phyloP scores from a whole-genome alignment of 2,797 vertebrate species.

The Tenualosa ilisha region DNA sequence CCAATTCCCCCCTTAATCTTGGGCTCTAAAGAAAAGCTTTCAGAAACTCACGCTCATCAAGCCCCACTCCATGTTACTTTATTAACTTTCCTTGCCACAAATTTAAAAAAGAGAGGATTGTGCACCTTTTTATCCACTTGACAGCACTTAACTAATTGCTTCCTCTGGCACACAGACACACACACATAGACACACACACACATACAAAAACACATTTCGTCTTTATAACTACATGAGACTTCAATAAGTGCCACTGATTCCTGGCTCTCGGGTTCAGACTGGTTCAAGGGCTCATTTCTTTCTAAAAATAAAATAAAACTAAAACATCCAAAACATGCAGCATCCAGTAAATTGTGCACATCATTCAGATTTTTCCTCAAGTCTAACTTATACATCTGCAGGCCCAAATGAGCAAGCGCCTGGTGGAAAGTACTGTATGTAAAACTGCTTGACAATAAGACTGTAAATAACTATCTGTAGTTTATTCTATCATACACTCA shows the following conservation, averaged over 20 bases:
- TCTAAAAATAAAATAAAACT: not conserved
- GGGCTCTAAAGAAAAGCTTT: constrained; percentile 64
- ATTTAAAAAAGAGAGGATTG: constrained; percentile 68
- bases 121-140: constrained; percentile 78
- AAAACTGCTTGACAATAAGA: not conserved
- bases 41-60: constrained; percentile 59
- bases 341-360: not conserved
- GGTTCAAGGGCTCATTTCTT: not conserved
- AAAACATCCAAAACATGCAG: not conserved
- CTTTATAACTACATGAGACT: not conserved
- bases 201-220: constrained; percentile 19
- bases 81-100: constrained; percentile 71
- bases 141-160: constrained; percentile 79
- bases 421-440: not conserved
- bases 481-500: not conserved
- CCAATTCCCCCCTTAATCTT: constrained; percentile 60
- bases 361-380: not conserved
- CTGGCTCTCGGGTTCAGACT: not conserved
- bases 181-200: constrained; percentile 33
- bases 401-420: not conserved
- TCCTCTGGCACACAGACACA: constrained; percentile 52
- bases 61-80: constrained; percentile 64
- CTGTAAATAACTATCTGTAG: not conserved
- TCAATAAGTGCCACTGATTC: not conserved
- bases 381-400: not conserved